phyloP scores from a whole-genome alignment of 1,140 invertebrate species.

The Pogonus chalceus region DNA sequence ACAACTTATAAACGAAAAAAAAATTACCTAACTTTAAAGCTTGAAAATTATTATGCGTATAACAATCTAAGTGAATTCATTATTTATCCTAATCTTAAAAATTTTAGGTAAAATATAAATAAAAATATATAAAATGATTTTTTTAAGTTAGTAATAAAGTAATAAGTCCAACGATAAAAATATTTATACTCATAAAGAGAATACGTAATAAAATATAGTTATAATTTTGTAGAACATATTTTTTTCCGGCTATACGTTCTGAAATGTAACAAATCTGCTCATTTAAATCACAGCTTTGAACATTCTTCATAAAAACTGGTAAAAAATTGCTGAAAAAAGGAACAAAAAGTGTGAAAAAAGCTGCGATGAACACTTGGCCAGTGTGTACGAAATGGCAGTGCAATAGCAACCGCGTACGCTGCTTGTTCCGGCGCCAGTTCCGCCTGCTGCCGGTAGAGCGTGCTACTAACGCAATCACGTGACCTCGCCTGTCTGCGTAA shows the following conservation, averaged over 20 bases:
- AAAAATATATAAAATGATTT: neutral
- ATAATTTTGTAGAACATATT: neutral
- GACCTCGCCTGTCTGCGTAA: constrained; percentile 3
- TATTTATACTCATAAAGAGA: neutral
- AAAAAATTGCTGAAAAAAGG: neutral
- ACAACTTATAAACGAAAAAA: too few species aligned
- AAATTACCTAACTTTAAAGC: too few species aligned
- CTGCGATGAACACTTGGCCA: neutral
- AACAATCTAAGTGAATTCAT: too few species aligned
- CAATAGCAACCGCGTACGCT: neutral
- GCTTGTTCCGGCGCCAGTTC: constrained; percentile 1
- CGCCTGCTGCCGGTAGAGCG: neutral
- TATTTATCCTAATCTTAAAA: too few species aligned
- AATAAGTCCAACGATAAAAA: neutral
- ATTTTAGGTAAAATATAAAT: too few species aligned
- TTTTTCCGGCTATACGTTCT: neutral
- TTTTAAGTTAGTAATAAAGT: neutral
- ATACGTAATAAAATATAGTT: neutral
- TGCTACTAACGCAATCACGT: constrained; percentile 4
- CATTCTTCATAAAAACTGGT: neutral
- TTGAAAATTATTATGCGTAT: too few species aligned
- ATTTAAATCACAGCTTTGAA: neutral
- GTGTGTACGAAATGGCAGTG: neutral
- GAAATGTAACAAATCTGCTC: neutral
- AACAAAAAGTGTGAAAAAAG: neutral